Evolutionary conservation across 2,888 invertebrate genomes (phyloP).

Genomic region (Drosophila kanekoi): DNA sequence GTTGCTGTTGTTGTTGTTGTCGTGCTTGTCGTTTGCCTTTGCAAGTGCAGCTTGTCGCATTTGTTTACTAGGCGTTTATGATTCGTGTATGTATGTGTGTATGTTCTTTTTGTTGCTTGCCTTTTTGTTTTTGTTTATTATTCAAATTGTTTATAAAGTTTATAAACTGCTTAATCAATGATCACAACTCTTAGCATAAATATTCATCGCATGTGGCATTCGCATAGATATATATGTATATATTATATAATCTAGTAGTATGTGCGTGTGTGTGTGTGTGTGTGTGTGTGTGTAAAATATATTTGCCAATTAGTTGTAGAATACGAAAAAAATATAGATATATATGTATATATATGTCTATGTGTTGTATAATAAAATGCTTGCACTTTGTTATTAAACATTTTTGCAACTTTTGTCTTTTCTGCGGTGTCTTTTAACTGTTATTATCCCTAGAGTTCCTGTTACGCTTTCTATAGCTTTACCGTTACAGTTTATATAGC

Average conservation of each 20-base stretch:
- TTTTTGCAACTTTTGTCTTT: conserved; percentile 5
- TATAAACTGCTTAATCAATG: conserved; percentile 85
- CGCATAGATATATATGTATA: conserved; percentile 23
- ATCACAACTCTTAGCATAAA: conserved; percentile 85
- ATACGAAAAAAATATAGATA: not conserved
- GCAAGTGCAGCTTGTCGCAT: conserved; percentile 7
- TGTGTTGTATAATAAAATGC: conserved; percentile 18
- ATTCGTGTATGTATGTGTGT: too few relatives aligned
- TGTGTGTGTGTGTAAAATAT: too few relatives aligned
- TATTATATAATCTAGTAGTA: too few relatives aligned
- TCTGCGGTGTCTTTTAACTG: conserved; percentile 17
- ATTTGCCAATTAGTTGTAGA: conserved; percentile 23
- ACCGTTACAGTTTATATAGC: conserved; percentile 5
- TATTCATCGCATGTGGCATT: conserved; percentile 78
- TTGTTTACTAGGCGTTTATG: too few relatives aligned
- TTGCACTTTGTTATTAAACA: conserved; percentile 28
- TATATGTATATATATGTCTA: not conserved
- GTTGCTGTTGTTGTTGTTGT: conserved; percentile 27
- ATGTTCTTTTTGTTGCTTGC: not conserved
- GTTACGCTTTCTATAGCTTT: conserved; percentile 23
- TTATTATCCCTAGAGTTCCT: conserved; percentile 27
- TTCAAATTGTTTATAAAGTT: conserved; percentile 58
- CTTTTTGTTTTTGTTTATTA: conserved; percentile 35
- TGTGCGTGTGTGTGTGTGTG: too few relatives aligned
- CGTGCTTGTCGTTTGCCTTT: conserved; percentile 24